phyloP scores from a whole-genome alignment of 1,140 invertebrate genomes.

The Mycetomoellerius zeteki region DNA sequence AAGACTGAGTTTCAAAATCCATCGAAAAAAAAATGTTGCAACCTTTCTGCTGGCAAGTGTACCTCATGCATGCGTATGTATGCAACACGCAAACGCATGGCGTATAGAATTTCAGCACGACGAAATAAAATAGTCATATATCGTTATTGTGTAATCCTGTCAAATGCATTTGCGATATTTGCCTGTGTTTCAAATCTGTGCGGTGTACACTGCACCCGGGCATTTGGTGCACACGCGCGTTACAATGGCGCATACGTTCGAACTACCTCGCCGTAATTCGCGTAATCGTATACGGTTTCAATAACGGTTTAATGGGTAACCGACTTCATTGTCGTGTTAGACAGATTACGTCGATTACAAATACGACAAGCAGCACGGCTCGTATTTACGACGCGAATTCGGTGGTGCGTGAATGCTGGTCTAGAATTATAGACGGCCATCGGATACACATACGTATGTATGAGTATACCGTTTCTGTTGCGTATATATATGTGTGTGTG shows the following conservation, averaged over 20 bases:
- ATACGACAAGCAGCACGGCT: constrained; percentile 40
- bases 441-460: neutral
- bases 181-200: constrained; percentile 21
- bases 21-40: too few species aligned
- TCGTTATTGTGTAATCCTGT: constrained; percentile 48
- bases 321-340: constrained; percentile 62
- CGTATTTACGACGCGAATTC: constrained; percentile 45
- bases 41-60: too few species aligned
- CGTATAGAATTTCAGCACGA: neutral
- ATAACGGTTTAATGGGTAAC: constrained; percentile 63
- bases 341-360: constrained; percentile 61
- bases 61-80: neutral
- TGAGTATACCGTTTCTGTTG: neutral
- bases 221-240: neutral
- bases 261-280: constrained; percentile 45
- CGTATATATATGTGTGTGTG: neutral
- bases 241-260: constrained; percentile 8
- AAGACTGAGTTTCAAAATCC: too few species aligned
- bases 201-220: constrained; percentile 1
- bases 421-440: constrained; percentile 40
- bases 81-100: neutral
- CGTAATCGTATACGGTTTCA: constrained; percentile 60
- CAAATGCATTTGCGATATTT: constrained; percentile 57
- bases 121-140: constrained; percentile 37
- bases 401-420: constrained; percentile 8